Evolutionary conservation across 2,888 invertebrate genomes (phyloP), one percentile per base, ranked within the genome.

Genomic region (Eristalis arbustorum): DNA sequence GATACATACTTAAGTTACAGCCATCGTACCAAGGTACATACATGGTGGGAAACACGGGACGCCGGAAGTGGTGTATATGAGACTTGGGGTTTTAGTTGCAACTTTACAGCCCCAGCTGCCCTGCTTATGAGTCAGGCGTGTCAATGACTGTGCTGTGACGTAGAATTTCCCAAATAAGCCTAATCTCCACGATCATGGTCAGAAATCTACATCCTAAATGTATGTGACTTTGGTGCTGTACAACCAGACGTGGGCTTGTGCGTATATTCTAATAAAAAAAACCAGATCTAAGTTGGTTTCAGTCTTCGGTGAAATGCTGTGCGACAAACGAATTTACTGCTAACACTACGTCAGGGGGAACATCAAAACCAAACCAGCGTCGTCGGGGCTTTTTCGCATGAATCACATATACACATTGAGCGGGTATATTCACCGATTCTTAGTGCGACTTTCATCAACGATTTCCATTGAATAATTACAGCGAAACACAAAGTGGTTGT

Each of bases 381-480:
- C 18, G 49, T 49, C 49, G 49, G 34, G 57, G 14, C 11, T 57
- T 56, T 57, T 56, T 56, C 22, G 49, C 25, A 22, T 69, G 57
- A 69, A 69, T 69, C 68, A 69, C 18, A 57, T 6, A 18, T 18
- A 69, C 49, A 31, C 14, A 49, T 18, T 18, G 28, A 1, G 25
- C 42, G 11, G n/a, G 49, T 23, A 28, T 10, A 8, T 37, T 42
- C 4, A 25, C 28, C 23, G 23, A 3, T 34, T 49, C 14, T 28
- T 49, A 18, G 49, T 49, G 49, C 8, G 25, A 4, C 42, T 34
- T 18, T 18, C 34, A 18, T 40, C 25, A 28, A 23, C 49, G 25
- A 56, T 22, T 67, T 67, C 56, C 56, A 67, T n/a, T 67, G n/a
- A 25, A 61, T 61, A 59, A 71, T 71, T 71, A 25, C 22, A 62